These are phyloP conservation scores for Periphyllus acericola DNA, from an alignment of 2,888 invertebrate genomes.

Conservation along the genomic window DNA sequence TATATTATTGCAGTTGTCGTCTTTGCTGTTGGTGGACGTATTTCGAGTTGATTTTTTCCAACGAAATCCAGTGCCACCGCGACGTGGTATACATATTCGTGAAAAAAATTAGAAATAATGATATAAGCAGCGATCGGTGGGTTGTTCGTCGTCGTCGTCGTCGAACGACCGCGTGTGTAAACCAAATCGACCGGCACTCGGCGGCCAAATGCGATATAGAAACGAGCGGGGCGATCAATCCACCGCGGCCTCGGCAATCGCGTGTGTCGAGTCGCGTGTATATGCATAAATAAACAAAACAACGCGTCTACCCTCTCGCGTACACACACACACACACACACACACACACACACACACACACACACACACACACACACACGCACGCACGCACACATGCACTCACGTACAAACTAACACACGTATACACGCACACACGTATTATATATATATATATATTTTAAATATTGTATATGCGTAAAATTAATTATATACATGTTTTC, in stretches of 20 bases:
- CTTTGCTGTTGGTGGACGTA: no score
- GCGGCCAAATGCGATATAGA: constrained; percentile 49
- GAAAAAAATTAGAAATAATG: no score
- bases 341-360: background rate
- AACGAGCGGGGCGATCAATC: constrained; percentile 52
- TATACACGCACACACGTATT: background rate
- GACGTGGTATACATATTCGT: background rate
- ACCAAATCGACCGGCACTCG: constrained; percentile 60
- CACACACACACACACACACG: background rate
- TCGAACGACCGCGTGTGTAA: constrained; percentile 21
- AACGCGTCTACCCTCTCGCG: background rate
- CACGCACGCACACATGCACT: background rate
- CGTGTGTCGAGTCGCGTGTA: constrained; percentile 45
- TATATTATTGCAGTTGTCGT: no score
- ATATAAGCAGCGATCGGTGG: background rate
- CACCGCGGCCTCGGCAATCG: constrained; percentile 48
- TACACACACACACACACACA: background rate
- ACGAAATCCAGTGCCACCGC: background rate
- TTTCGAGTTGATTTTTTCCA: background rate
- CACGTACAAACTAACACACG: background rate
- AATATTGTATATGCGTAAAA: background rate
- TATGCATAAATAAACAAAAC: constrained; percentile 46
- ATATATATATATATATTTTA: background rate
- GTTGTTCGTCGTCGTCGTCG: background rate
- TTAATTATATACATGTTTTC: no score